Evolutionary conservation across 2,797 vertebrate species (phyloP), one percentile per base, ranked within the genome.

Genomic region (Myotis findleyi): DNA sequence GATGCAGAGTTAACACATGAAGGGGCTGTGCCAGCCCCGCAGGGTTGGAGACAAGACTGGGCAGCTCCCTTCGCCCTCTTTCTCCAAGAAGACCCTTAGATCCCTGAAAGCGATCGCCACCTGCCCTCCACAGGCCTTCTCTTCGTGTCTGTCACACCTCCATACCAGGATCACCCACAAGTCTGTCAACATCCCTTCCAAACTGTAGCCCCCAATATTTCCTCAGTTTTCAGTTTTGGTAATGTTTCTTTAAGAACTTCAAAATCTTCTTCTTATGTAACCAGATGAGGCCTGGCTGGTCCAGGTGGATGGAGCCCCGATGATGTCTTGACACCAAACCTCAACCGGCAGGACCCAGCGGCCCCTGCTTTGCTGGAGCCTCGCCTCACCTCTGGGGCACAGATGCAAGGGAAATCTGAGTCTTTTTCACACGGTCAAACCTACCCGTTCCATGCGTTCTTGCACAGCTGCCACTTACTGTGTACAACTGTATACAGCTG

Each of bases 191-290:
- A 21, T 64, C 30, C 59, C 62, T 92, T 79, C 69, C 64, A 85
- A 83, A 82, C 66, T 0, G 6, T 0, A 92, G 38, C 30, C 14
- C 13, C 38, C 55, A 64, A 20, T 62, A 69, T 75, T 82, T 30
- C 84, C 87, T 72, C 83, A 47, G 41, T 68, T 81, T 59, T 57
- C 41, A 76, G 53, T 33, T 23, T 38, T 33, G 30, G 1, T 71
- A 38, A 41, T 27, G 33, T 21, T 84, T 75, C 18, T 83, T 69
- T 27, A 66, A 91, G 73, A 80, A 93, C 41, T 83, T 92, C 14
- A 81, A 91, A 41, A 64, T 87, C 73, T 4, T 95, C 36, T 69
- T 93, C 75, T n/a, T 44, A 83, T n/a, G 62, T 64, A 7, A 8
- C 53, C 53, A 72, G 21, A 16, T 3, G 69, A 68, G 53, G 57